These are phyloP conservation scores for Trichechus manatus DNA, from an alignment of 2,113 vertebrate genomes.

Conservation along the genomic window DNA sequence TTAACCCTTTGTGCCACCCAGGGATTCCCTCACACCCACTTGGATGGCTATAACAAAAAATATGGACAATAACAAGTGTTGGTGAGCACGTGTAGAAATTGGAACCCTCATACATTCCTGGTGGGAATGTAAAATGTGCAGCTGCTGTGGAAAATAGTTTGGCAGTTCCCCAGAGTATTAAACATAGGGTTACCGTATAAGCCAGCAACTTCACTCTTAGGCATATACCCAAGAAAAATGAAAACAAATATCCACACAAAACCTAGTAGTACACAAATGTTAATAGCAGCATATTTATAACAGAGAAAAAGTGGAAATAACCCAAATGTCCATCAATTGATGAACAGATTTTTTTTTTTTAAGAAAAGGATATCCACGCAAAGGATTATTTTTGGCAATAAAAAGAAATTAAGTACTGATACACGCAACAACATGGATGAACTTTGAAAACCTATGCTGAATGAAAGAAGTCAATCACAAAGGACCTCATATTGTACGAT, in stretches of 20 bases:
- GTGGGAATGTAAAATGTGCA: not conserved
- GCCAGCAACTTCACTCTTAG: not conserved
- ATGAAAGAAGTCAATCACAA: not conserved
- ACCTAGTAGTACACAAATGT: not conserved
- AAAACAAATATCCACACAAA: not conserved
- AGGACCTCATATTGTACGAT: not conserved
- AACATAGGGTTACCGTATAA: not conserved
- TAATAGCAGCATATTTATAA: not conserved
- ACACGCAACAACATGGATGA: not conserved
- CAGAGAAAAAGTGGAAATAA: not conserved
- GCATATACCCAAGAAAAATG: not conserved
- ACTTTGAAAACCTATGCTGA: not conserved
- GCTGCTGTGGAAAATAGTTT: not conserved
- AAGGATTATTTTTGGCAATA: not conserved
- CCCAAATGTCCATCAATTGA: not conserved
- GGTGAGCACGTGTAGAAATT: not conserved
- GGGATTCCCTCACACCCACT: not conserved
- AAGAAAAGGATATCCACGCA: not conserved
- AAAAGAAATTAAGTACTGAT: not conserved
- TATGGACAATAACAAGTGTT: not conserved
- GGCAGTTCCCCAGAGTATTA: not conserved
- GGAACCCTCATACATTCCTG: not conserved
- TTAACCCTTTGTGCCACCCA: too few species aligned
- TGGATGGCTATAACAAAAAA: not conserved
- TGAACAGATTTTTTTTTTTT: not conserved